These are phyloP conservation scores for Spizaetus ornatus DNA, from an alignment of 2,113 vertebrate genomes.

Conservation along the genomic window DNA sequence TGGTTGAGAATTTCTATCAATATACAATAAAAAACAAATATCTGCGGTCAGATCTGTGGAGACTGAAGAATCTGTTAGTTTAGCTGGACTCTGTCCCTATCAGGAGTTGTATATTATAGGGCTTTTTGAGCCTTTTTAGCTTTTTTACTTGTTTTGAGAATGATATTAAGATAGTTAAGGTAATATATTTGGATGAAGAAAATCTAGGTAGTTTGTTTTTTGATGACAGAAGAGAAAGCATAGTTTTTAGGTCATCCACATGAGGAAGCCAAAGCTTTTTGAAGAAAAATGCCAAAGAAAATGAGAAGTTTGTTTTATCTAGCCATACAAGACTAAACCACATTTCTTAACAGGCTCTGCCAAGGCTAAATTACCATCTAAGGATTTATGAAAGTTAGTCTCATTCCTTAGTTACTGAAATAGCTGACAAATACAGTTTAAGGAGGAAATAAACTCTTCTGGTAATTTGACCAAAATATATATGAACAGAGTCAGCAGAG, in stretches of 20 bases:
- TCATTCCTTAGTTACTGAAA: background rate
- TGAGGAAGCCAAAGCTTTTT: background rate
- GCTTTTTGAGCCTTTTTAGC: accelerated
- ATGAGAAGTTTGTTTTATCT: background rate
- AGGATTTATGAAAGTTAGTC: background rate
- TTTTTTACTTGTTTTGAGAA: background rate
- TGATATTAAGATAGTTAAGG: background rate
- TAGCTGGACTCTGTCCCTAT: background rate
- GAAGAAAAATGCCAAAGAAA: background rate
- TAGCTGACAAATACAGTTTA: background rate
- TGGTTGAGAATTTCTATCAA: background rate
- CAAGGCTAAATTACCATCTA: background rate
- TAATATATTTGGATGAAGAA: background rate
- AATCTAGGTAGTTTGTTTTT: background rate
- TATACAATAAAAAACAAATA: background rate
- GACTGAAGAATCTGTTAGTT: background rate
- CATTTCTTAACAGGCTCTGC: background rate
- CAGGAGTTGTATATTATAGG: background rate
- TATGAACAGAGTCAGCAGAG: background rate
- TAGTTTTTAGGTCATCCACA: background rate
- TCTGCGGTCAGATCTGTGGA: background rate
- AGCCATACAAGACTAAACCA: background rate
- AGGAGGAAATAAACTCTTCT: background rate
- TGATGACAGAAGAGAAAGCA: background rate
- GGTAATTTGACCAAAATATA: background rate